Conservation (phyloP, 53 echinoderm and acorn worm genomes). For the Hippasteria phrygiana region DNA sequence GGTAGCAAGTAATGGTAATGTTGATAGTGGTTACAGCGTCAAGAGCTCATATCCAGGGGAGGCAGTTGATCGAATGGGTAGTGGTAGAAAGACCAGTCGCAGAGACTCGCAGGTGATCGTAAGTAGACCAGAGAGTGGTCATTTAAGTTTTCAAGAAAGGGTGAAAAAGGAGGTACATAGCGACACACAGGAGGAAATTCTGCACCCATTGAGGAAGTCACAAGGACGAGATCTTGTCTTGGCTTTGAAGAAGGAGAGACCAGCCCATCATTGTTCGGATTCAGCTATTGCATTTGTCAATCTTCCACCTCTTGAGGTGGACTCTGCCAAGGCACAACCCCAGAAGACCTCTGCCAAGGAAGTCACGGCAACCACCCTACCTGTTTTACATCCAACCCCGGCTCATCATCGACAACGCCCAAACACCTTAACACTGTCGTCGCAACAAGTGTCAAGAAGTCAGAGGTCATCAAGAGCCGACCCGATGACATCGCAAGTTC, state of each 20-base stretch:
- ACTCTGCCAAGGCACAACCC: conserved; percentile 41
- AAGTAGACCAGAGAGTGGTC: conserved; percentile 31
- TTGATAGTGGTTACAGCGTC: conserved; percentile 11
- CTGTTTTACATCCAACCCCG: conserved; percentile 49
- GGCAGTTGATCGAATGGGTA: background rate
- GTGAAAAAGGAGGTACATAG: conserved; percentile 74
- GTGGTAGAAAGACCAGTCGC: conserved; percentile 38
- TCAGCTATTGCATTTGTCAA: conserved; percentile 92
- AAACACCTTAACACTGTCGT: conserved; percentile 56
- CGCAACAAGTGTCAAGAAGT: conserved; percentile 32
- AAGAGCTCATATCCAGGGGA: conserved; percentile 26
- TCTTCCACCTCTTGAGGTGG: conserved; percentile 89
- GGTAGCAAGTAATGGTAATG: background rate
- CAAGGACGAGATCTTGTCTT: conserved; percentile 58
- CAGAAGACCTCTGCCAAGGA: conserved; percentile 44
- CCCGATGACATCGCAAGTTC: conserved; percentile 38
- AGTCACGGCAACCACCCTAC: conserved; percentile 30
- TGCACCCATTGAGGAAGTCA: conserved; percentile 42
- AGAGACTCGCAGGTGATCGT: conserved; percentile 58
- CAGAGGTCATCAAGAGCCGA: conserved; percentile 25
- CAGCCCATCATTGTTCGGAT: conserved; percentile 83
- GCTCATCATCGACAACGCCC: conserved; percentile 66
- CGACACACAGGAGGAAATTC: conserved; percentile 47
- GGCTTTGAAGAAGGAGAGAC: conserved; percentile 86
- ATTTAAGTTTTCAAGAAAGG: conserved; percentile 59